Base-by-base conservation (phyloP, 2,888 invertebrate genomes). In the Phalangium opilio region DNA sequence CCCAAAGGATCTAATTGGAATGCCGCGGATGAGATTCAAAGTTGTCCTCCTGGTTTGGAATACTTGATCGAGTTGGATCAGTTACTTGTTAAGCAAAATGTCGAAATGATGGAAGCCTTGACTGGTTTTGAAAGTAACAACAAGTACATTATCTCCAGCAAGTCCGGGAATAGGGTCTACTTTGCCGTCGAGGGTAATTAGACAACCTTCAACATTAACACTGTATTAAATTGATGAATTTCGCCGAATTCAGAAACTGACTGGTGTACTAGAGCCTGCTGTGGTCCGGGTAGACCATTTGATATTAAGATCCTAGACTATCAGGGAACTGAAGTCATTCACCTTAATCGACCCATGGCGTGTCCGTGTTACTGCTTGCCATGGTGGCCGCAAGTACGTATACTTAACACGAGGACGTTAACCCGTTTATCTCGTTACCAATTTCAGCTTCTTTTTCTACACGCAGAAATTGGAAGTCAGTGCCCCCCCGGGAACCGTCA, bases 91-190 rank as follows among this genome's bases (percentile, higher is more conserved):
- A 64, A 67, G 50, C 67, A 67, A 55, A 63, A 67, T 55, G 57
- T 65, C 18, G 67, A 67, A 50, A 57, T 63, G 1, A 43, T 67
- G 5, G 67, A 67, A 61, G 63, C 27, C 5, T 75, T 86, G 55
- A 78, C 79, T 54, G 86, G 86, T 15, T 89, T 83, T 68, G 87
- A 90, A 68, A 83, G 83, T 12, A 80, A 83, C 63, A 91, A 90
- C 63, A 87, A 86, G 66, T 91, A 83, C 66, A 78, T 80, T 35
- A 70, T 90, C 15, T 79, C 80, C 44, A 65, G 65, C 53, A 56
- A 59, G 4, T 53, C 64, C 47, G 65, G 65, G 33, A 64, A 66
- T 54, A 57, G 62, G 41, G 56, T 53, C 3, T 53, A 45, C 33
- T 44, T 33, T 32, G 52, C 48, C 12, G 34, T n/a, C 17, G 52